These are phyloP conservation scores for Oostethus manadensis DNA, from an alignment of 2,113 vertebrate species.

Conservation along the genomic window DNA sequence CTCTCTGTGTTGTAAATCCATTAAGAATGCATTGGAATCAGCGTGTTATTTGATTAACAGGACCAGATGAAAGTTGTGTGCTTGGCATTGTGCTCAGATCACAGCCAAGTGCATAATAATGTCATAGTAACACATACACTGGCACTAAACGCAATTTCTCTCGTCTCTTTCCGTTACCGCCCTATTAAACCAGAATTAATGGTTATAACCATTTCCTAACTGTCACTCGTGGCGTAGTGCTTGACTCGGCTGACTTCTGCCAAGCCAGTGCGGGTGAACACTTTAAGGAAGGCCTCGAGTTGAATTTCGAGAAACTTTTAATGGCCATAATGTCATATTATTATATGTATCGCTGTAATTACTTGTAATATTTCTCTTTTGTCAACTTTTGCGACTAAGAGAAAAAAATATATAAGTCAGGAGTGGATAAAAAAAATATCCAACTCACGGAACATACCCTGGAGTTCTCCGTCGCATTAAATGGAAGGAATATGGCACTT, in stretches of 20 bases:
- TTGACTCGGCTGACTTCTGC: too few species aligned
- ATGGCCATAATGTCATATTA: too few species aligned
- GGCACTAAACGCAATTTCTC: neutral
- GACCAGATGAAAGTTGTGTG: neutral
- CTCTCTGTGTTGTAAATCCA: neutral
- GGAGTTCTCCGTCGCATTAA: neutral
- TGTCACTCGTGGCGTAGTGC: neutral
- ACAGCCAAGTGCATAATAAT: neutral
- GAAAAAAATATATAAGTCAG: neutral
- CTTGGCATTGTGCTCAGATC: neutral
- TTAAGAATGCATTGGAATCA: neutral
- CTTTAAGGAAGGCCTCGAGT: too few species aligned
- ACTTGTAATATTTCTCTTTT: too few species aligned
- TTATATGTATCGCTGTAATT: too few species aligned
- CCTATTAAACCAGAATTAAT: neutral
- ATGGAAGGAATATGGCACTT: neutral
- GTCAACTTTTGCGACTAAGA: too few species aligned
- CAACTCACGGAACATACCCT: neutral
- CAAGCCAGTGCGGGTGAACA: too few species aligned
- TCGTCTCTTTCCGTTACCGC: neutral
- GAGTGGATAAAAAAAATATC: neutral
- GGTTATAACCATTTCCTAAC: neutral
- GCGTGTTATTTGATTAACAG: neutral
- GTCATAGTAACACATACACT: neutral
- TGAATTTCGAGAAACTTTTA: too few species aligned